Conservation (phyloP, 2,113 vertebrate species). For the Macroglossus sobrinus region DNA sequence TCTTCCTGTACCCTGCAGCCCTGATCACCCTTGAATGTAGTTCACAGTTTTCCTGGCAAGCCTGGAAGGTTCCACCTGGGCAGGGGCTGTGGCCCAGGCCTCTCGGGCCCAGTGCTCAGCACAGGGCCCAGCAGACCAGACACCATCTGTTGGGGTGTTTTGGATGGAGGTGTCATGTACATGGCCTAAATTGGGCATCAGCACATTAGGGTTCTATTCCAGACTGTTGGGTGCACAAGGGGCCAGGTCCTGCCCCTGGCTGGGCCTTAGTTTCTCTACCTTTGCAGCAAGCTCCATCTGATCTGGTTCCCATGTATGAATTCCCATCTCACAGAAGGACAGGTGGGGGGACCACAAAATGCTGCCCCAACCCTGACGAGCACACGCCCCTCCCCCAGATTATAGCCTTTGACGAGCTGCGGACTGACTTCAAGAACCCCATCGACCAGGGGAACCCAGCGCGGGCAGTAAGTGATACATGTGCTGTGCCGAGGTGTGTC, state of each 20-base stretch:
- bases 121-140: not conserved
- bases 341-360: not conserved
- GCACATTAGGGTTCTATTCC: not conserved
- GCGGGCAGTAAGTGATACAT: conserved; percentile 91
- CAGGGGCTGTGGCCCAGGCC: not conserved
- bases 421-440: conserved; percentile 96
- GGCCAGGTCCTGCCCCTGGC: not conserved
- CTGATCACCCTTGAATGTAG: not conserved
- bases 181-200: not conserved
- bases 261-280: not conserved
- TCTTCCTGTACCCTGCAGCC: too few relatives aligned
- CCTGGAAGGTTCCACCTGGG: not conserved
- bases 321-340: not conserved
- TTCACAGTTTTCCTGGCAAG: not conserved
- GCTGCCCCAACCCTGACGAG: conserved; percentile 39
- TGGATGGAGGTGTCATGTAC: not conserved
- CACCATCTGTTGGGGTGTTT: not conserved
- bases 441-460: conserved; percentile 96
- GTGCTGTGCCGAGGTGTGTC: conserved; percentile 79
- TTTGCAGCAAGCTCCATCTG: not conserved
- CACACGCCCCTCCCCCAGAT: conserved; percentile 81
- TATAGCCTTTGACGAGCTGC: conserved; percentile 95
- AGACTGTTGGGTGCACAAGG: not conserved
- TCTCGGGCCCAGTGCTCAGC: not conserved
- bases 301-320: not conserved